phyloP scores from a whole-genome alignment of 2,797 vertebrate species.

The Brachymystax lenok region DNA sequence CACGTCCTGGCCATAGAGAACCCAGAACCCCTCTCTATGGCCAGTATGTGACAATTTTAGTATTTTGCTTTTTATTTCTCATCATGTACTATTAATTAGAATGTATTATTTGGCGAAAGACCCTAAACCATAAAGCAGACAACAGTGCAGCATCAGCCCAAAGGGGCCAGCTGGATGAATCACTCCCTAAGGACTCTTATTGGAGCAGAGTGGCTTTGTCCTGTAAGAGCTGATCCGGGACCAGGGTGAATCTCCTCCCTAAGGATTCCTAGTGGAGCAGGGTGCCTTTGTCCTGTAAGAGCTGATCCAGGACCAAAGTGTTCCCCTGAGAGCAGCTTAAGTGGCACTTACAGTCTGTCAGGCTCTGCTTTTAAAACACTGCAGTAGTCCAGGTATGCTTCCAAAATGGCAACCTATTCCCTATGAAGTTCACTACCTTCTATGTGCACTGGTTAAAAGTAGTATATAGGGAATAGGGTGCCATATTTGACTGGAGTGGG shows the following conservation, averaged over 20 bases:
- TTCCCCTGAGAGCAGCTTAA: background rate
- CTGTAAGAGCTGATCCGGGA: background rate
- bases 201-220: background rate
- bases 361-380: background rate
- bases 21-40: too few species aligned
- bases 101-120: background rate
- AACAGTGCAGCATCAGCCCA: background rate
- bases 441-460: background rate
- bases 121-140: background rate
- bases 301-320: background rate
- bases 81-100: background rate
- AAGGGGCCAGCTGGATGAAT: background rate
- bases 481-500: background rate
- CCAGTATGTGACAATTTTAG: background rate
- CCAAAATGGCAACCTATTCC: background rate
- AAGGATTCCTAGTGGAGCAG: background rate
- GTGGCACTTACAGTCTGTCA: background rate
- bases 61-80: background rate
- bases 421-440: background rate
- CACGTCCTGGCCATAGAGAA: too few species aligned
- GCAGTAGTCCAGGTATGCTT: background rate
- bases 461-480: background rate
- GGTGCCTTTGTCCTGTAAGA: background rate
- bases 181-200: background rate
- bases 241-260: background rate